Conservation (phyloP, 2,797 vertebrate genomes). For the Perodicticus potto region DNA sequence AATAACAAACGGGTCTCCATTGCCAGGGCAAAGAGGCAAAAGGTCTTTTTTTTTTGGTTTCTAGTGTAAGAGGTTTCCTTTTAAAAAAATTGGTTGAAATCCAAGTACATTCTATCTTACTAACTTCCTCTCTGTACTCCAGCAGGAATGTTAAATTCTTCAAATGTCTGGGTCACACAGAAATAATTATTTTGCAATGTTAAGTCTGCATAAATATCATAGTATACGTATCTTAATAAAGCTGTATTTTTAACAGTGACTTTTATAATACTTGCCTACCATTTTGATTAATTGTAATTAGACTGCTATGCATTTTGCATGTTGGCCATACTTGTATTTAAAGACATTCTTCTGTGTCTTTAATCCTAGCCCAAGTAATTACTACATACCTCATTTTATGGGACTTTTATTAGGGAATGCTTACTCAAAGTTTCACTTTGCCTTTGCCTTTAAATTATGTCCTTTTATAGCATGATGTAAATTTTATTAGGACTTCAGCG, state of each 20-base stretch:
- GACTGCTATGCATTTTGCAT: background rate
- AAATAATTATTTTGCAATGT: conserved; percentile 41
- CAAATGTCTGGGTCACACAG: background rate
- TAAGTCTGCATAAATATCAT: background rate
- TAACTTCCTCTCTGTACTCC: background rate
- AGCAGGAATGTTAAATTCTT: background rate
- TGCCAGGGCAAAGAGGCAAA: too few species aligned
- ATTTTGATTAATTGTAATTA: conserved; percentile 37
- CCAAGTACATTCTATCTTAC: background rate
- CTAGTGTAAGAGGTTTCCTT: conserved; percentile 15
- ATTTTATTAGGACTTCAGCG: conserved; percentile 51
- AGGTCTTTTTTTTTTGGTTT: background rate
- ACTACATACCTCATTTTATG: conserved; percentile 65
- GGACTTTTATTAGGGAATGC: conserved; percentile 54
- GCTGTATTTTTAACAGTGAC: conserved; percentile 3
- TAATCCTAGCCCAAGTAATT: conserved; percentile 54
- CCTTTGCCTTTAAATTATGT: conserved; percentile 60
- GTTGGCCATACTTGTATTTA: conserved; percentile 25
- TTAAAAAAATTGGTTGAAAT: conserved; percentile 26
- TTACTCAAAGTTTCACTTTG: conserved; percentile 40
- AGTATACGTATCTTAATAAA: background rate
- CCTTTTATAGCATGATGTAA: conserved; percentile 56
- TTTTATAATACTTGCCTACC: background rate
- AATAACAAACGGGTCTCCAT: too few species aligned
- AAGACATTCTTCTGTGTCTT: conserved; percentile 48